Percentiles rank a stretch among this genome's conserved stretches.
Conservation (phyloP, 2,113 vertebrate genomes). For the Thunnus maccoyii region DNA sequence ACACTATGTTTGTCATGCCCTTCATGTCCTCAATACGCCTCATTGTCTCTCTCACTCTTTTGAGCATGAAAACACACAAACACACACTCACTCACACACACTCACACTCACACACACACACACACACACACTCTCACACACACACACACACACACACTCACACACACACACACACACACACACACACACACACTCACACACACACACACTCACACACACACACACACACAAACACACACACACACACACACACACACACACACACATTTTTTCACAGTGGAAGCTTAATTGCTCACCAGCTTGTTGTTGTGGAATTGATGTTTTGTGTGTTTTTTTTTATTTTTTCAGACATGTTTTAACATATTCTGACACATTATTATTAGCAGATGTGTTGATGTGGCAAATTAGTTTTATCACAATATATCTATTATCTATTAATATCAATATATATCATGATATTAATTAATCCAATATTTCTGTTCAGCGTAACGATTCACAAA, state of each 20-base stretch:
- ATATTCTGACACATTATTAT: slow-evolving; percentile 10
- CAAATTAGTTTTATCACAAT: no score
- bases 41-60: slow-evolving; percentile 21
- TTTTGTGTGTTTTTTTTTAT: not conserved
- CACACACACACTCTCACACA: no score
- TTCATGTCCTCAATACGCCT: slow-evolving; percentile 26
- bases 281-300: not conserved
- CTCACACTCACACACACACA: no score
- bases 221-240: no score
- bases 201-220: not conserved
- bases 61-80: not conserved
- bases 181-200: no score
- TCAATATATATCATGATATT: no score
- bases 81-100: not conserved
- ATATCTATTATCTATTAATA: no score
- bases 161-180: no score
- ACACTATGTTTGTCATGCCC: slow-evolving; percentile 31
- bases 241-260: not conserved
- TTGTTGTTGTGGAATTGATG: slow-evolving; percentile 4
- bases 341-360: slow-evolving; percentile 5
- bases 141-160: no score
- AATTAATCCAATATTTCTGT: no score
- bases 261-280: not conserved
- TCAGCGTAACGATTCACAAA: no score
- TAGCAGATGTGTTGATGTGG: no score